phyloP scores from a whole-genome alignment of 2,113 vertebrate species.

The Prionailurus bengalensis region DNA sequence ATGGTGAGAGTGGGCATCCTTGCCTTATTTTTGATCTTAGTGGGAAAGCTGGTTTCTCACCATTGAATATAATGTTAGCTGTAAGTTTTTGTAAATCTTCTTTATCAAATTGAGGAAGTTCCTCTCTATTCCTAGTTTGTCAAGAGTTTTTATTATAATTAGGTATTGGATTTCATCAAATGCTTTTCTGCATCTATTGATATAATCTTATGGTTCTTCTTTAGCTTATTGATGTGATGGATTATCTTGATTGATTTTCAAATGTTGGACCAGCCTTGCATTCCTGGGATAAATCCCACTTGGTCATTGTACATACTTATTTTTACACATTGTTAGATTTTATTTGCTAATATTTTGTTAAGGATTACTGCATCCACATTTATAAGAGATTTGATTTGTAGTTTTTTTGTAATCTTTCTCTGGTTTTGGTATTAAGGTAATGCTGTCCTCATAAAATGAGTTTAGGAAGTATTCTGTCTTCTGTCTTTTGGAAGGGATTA shows the following conservation, averaged over 20 bases:
- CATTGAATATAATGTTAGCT: not conserved
- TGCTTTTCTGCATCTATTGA: not conserved
- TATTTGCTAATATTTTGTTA: not conserved
- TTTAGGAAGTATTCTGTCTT: not conserved
- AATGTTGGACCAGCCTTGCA: not conserved
- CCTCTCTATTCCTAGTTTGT: not conserved
- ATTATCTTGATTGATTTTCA: not conserved
- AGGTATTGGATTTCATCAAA: not conserved
- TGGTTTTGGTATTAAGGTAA: not conserved
- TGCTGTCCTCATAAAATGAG: not conserved
- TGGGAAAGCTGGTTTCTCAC: not conserved
- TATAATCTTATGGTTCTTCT: not conserved
- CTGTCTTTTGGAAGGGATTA: not conserved
- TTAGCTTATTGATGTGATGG: not conserved
- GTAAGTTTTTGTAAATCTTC: not conserved
- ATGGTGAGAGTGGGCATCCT: not conserved
- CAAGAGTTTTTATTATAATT: not conserved
- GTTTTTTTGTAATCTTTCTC: not conserved
- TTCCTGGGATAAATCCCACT: not conserved
- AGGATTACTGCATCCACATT: not conserved
- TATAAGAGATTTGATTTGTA: not conserved
- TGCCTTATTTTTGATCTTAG: not conserved
- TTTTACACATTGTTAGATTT: not conserved
- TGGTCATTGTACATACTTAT: not conserved
- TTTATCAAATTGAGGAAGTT: not conserved